These are phyloP conservation scores for Lethrus apterus DNA, from an alignment of 1,140 invertebrate genomes.

Conservation along the genomic window DNA sequence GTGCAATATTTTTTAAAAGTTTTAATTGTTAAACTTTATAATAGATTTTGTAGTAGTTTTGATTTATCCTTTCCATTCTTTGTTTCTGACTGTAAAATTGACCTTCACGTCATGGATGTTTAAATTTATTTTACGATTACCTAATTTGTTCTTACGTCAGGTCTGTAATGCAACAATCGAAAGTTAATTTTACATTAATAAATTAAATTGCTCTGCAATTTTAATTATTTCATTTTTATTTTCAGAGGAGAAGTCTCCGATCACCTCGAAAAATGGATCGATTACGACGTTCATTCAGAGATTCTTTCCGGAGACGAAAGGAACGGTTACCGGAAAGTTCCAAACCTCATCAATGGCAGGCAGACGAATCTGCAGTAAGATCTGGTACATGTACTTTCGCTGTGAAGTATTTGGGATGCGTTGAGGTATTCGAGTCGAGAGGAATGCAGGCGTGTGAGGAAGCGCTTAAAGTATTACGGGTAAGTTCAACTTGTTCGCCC, in stretches of 20 bases:
- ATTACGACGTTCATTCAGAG: conserved; percentile 81
- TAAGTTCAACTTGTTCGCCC: conserved; percentile 45
- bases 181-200: too few species aligned
- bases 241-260: conserved; percentile 54
- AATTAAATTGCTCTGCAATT: too few species aligned
- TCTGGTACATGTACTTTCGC: conserved; percentile 94
- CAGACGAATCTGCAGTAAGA: conserved; percentile 93
- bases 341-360: conserved; percentile 96
- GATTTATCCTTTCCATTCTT: too few species aligned
- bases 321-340: conserved; percentile 79
- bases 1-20: too few species aligned
- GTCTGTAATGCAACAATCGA: too few species aligned
- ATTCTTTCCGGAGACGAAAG: conserved; percentile 83
- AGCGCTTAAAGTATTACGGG: conserved; percentile 87
- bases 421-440: conserved; percentile 97
- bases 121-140: too few species aligned
- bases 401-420: conserved; percentile 98
- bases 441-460: conserved; percentile 99
- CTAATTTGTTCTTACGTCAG: too few species aligned
- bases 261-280: conserved; percentile 83
- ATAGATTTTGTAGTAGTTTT: too few species aligned
- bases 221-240: conserved; percentile 24
- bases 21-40: too few species aligned
- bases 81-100: too few species aligned
- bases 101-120: too few species aligned